Percentiles rank a stretch among this genome's conserved stretches.
phyloP scores from a whole-genome alignment of 1,140 invertebrate species.

The Fopius arisanus region DNA sequence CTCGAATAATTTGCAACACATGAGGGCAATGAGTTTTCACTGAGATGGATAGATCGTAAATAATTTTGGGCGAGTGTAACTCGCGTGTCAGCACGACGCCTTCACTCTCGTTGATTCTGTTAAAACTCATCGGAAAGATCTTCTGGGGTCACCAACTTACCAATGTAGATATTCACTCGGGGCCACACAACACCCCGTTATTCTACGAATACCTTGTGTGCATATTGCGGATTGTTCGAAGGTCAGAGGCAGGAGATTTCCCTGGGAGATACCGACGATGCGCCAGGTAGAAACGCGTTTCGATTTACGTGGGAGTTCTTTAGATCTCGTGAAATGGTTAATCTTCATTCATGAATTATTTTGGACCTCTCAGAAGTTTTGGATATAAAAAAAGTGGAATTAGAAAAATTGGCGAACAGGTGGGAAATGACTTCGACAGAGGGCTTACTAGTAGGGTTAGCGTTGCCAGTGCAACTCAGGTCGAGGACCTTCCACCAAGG shows the following conservation, averaged over 20 bases:
- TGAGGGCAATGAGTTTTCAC: not conserved
- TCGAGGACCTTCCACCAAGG: conserved; percentile 48
- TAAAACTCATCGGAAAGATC: not conserved
- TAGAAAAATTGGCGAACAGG: too few species aligned
- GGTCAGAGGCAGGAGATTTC: not conserved
- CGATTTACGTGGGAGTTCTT: not conserved
- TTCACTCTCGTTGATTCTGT: not conserved
- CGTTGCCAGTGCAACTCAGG: conserved; percentile 30
- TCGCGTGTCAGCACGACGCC: not conserved
- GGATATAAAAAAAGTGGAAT: too few species aligned
- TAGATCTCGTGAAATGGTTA: not conserved
- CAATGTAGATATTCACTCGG: not conserved
- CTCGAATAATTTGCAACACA: conserved; percentile 27
- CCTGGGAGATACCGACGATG: not conserved
- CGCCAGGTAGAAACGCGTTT: not conserved
- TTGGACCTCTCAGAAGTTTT: too few species aligned
- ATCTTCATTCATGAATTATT: not conserved
- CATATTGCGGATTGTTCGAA: not conserved
- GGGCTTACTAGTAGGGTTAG: not conserved
- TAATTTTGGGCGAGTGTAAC: not conserved
- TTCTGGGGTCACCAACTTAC: too few species aligned
- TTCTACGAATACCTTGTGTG: not conserved
- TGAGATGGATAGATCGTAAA: not conserved
- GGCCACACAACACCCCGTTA: not conserved
- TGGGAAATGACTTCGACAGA: not conserved